phyloP scores from a whole-genome alignment of 2,888 invertebrate species.

The Drosophila fungiperda region DNA sequence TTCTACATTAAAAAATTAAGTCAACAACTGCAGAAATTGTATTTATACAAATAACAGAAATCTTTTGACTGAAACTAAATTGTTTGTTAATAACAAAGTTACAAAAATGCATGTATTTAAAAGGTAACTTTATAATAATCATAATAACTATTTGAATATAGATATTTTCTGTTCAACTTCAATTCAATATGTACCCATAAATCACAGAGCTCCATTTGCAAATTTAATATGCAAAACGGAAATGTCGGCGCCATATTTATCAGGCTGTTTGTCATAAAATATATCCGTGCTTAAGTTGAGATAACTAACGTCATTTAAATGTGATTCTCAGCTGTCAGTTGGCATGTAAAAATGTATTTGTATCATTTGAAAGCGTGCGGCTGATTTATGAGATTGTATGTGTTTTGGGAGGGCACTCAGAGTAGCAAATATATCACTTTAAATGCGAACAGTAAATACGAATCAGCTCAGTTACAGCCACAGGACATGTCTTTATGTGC shows the following conservation, averaged over 20 bases:
- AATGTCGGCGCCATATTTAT: conserved; percentile 20
- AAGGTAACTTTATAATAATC: neutral
- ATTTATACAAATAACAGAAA: conserved; percentile 3
- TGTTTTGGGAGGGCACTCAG: conserved; percentile 29
- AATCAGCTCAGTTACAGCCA: conserved; percentile 25
- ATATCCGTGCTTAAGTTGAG: neutral
- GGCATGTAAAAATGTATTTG: conserved; percentile 25
- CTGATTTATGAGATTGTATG: conserved; percentile 48
- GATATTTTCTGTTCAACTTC: neutral
- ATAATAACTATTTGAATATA: neutral
- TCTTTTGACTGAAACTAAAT: neutral
- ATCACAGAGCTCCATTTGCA: conserved; percentile 2
- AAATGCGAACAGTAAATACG: conserved; percentile 54
- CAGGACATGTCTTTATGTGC: conserved; percentile 17
- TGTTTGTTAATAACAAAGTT: neutral
- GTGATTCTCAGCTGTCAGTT: conserved; percentile 49
- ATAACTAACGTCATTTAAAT: conserved; percentile 22
- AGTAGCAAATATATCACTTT: conserved; percentile 58
- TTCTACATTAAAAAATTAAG: conserved; percentile 8
- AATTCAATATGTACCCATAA: conserved; percentile 12
- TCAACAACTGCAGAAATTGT: conserved; percentile 10
- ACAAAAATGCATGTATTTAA: neutral
- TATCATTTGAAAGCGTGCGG: conserved; percentile 19
- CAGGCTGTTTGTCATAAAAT: conserved; percentile 28
- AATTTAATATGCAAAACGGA: conserved; percentile 9